Base-by-base conservation (phyloP, 1,140 invertebrate genomes). In the Bombus impatiens region DNA sequence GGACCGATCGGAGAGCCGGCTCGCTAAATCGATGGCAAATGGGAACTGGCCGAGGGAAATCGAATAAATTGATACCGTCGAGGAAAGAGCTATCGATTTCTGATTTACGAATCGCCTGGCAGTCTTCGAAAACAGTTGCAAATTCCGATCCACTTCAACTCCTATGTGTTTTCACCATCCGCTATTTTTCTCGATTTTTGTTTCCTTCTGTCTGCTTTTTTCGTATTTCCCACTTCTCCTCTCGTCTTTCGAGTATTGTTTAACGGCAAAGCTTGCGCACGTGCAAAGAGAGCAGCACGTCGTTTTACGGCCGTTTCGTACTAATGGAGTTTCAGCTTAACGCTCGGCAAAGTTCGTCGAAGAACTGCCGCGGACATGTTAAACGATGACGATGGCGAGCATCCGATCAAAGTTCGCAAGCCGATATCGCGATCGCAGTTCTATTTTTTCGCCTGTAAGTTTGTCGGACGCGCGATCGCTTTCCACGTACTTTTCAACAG, bases 201-300 rank as follows among this genome's bases (percentile, higher is more conserved):
- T 37, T 59, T 22, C 22, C 1, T 40, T 35, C 2, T 3, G 3
- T 2, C 8, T 35, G 67, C 75, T 59, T 77, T 62, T 32, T 59
- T 40, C 37, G 12, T n/a, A 18, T 62, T 35, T 53, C 15, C 81
- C 47, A 22, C 47, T 53, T 70, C 86, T 84, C 57, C 67, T 77
- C 83, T 83, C 47, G 22, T 53, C 47, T 53, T 53, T 53, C 59
- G 53, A 57, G 59, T 86, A 79, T 89, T 89, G 81, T 79, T 72
- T 84, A 53, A 37, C 77, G 72, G 72, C 47, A 53, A 53, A 53
- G 47, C 53, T 81, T 79, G 78, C 42, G 35, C 76, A 15, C 68
- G 72, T 22, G 76, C 77, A 57, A 89, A 89, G 75, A 80, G 79
- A 78, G 32, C n/a, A 28, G 28, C 47, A 8, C 47, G 1, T 53